Base-by-base conservation (phyloP, 2,888 invertebrate species). In the Autographa pulchrina region DNA sequence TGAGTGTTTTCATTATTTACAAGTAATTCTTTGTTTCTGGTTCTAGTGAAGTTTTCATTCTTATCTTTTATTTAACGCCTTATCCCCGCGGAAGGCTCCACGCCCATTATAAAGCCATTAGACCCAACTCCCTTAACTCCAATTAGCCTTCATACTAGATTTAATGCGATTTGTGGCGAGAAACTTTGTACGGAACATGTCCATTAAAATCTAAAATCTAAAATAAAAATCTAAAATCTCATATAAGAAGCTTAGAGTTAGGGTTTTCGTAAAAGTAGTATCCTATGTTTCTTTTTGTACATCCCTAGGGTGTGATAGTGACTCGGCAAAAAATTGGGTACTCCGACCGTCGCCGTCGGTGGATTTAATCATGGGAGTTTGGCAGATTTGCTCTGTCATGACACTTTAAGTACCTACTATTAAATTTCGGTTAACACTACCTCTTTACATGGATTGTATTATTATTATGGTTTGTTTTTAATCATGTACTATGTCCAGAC, bases 121-220 rank as follows among this genome's bases (percentile, higher is more conserved):
- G 35, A 25, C 18, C 3, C 43, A 35, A 52, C 41, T 56, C 61
- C 65, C 66, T 32, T 70, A 32, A 76, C 61, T 80, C 76, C 65
- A 77, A 75, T 80, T 75, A 77, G 60, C 16, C 43, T 59, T 60
- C 65, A 70, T 38, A 58, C 52, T 75, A 59, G 58, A 31, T 80
- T 80, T 76, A 77, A 80, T 80, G 64, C 61, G 76, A 76, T 70
- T 76, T 76, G 64, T 54, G 61, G 65, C 14, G 11, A 38, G 11
- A 38, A 38, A 38, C 11, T 38, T 38, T 8, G 38, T 54, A 41
- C 61, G 56, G 16, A 64, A 66, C 65, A 70, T 70, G 11, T 20
- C 54, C 54, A 13, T 5, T 20, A 56, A 25, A 56, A 25, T 13
- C 20, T 56, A 13, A n/a, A n/a, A 20, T 18, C 20, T 25, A 13